Conservation (phyloP, 2,888 invertebrate genomes). For the Tanypteryx hageni region DNA sequence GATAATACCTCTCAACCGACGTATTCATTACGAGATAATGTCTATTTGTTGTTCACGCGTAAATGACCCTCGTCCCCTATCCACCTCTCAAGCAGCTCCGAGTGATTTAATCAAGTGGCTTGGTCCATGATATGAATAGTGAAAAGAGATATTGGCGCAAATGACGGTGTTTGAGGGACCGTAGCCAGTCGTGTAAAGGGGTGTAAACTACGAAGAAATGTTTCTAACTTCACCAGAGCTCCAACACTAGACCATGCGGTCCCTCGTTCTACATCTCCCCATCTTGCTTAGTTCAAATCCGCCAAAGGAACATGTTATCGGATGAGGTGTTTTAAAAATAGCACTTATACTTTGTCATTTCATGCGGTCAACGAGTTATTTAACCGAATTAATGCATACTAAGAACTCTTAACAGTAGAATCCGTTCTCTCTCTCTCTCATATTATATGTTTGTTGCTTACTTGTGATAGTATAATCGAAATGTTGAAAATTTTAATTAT, state of each 20-base stretch:
- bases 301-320: no score
- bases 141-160: neutral
- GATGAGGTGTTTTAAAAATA: no score
- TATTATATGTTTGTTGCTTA: no score
- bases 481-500: no score
- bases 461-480: no score
- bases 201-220: neutral
- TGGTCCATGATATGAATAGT: neutral
- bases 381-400: no score
- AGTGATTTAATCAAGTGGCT: neutral
- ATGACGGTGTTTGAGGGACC: constrained; percentile 11
- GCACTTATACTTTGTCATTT: no score
- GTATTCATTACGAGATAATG: constrained; percentile 32
- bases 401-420: no score
- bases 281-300: no score
- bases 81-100: neutral
- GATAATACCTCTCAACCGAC: neutral
- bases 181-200: neutral
- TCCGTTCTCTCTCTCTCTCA: no score
- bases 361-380: no score
- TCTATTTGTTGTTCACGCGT: constrained; percentile 4
- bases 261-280: no score
- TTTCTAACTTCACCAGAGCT: neutral
- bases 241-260: neutral
- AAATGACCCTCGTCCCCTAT: neutral